These are phyloP conservation scores for Irena cyanogastra DNA, from an alignment of 2,113 vertebrate genomes.

Conservation along the genomic window DNA sequence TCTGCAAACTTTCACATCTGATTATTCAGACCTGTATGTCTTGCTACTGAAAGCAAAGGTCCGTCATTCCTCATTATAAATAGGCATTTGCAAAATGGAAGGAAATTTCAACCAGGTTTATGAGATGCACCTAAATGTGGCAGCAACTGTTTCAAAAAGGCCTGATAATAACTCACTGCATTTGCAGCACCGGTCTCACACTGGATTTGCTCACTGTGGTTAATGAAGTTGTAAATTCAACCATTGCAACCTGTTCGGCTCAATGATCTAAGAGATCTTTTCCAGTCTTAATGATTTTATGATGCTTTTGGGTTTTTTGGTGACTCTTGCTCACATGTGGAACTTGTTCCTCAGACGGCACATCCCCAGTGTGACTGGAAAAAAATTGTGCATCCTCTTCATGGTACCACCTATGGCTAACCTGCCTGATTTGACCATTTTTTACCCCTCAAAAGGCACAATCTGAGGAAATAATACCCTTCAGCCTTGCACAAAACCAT, in stretches of 20 bases:
- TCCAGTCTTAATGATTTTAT: not conserved
- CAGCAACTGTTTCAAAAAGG: not conserved
- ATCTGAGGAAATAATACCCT: no score
- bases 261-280: not conserved
- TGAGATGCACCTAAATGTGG: not conserved
- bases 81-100: not conserved
- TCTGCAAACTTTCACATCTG: not conserved
- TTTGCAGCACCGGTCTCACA: not conserved
- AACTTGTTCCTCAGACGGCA: no score
- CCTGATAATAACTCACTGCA: not conserved
- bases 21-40: not conserved
- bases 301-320: not conserved
- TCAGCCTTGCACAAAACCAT: no score
- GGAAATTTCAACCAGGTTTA: not conserved
- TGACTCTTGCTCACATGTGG: no score
- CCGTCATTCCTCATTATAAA: not conserved
- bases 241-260: not conserved
- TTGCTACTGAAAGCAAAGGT: not conserved
- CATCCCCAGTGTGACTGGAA: no score
- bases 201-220: not conserved
- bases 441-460: no score
- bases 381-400: no score
- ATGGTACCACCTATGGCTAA: no score
- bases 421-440: no score
- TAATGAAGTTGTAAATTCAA: not conserved